Evolutionary conservation across 1,140 invertebrate species (phyloP).

Genomic region (Drosophila ficusphila): DNA sequence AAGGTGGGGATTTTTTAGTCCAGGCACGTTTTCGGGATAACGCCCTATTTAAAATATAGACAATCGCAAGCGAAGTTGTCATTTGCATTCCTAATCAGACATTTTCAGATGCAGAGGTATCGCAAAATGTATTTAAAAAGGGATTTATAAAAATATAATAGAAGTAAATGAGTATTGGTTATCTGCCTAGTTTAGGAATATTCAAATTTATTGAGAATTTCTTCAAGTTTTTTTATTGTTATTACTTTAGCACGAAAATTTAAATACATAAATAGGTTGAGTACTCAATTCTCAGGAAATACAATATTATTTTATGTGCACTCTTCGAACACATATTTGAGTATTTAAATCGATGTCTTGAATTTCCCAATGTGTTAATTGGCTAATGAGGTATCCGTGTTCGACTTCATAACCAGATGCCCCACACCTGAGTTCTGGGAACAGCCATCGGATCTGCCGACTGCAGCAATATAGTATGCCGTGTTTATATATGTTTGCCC

Average conservation of each 20-base stretch:
- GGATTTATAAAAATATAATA: background rate
- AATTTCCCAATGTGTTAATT: conserved; percentile 14
- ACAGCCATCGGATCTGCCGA: conserved; percentile 37
- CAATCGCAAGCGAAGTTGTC: conserved; percentile 37
- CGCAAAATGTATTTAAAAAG: background rate
- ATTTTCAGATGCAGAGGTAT: conserved; percentile 28
- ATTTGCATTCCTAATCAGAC: conserved; percentile 70
- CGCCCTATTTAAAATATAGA: conserved; percentile 59
- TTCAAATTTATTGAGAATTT: background rate
- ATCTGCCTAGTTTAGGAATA: background rate
- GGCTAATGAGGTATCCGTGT: conserved; percentile 18
- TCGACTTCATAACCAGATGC: conserved; percentile 19
- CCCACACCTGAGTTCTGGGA: conserved; percentile 19
- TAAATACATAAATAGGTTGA: too few species aligned
- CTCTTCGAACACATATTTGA: too few species aligned
- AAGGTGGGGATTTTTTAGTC: conserved; percentile 33
- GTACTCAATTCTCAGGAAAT: too few species aligned
- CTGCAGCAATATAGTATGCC: conserved; percentile 33
- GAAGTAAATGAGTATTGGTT: background rate
- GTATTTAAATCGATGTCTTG: too few species aligned
- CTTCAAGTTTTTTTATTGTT: too few species aligned
- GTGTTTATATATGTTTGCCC: conserved; percentile 24
- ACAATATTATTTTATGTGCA: too few species aligned
- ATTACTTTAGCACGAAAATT: too few species aligned
- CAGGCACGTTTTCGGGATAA: conserved; percentile 68